Evolutionary conservation across 2,113 vertebrate genomes (phyloP), one percentile per base, ranked within the genome.

Genomic region (Myotis brandtii): DNA sequence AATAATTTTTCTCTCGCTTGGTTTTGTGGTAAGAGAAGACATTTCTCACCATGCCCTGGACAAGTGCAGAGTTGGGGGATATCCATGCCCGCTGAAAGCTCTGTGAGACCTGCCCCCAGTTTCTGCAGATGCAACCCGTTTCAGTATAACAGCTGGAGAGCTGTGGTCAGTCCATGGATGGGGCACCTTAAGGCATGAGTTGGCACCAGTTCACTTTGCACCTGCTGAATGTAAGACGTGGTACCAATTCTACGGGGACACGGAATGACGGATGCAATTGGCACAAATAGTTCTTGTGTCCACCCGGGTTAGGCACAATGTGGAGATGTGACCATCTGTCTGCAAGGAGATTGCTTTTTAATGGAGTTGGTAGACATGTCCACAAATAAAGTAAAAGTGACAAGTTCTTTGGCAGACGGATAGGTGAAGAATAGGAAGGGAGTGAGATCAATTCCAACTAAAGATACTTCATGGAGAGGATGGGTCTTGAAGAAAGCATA

Each of bases 391-490:
- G 21, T 10, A 14, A 66, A 64, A 40, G 34, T 50, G 46, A 25
- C 64, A n/a, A 40, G 10, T 59, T 54, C 23, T 76, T n/a, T 54
- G 23, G 46, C 54, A 77, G 85, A 84, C 56, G 90, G 66, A 94
- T 30, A 95, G 77, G 54, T 82, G 94, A 94, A 79, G 93, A 95
- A 40, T n/a, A 59, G 56, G 16, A 32, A 50, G 10, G 4, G 11
- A 56, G 43, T 20, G 77, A 52, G 46, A 0, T 87, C 50, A 32
- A 3, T 12, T 67, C 37, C 30, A 50, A 72, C 14, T 5, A 27
- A 82, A 67, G 40, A n/a, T 7, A 6, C 27, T 46, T 56, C 43
- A 20, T 50, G 83, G n/a, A 48, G 59, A 79, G 64, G 16, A 32
- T 1, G 46, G 32, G 3, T 52, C 62, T 91, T 25, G 13, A 40